Percentiles rank a stretch among this genome's conserved stretches.
phyloP scores from a whole-genome alignment of 1,140 invertebrate species.

The Zelostemma sp. region DNA sequence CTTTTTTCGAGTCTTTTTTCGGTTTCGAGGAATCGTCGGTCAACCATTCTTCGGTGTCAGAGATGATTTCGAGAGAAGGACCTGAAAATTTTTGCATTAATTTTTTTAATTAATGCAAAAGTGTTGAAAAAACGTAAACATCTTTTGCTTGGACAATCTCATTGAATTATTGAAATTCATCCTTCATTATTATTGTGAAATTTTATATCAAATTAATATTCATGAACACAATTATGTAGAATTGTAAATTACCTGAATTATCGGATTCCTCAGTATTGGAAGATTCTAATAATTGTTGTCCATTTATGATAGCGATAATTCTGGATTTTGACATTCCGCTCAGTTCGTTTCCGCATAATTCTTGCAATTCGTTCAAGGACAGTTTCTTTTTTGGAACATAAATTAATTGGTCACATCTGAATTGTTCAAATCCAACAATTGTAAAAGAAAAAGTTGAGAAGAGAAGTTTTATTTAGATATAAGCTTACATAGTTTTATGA shows the following conservation, averaged over 20 bases:
- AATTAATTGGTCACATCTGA: neutral
- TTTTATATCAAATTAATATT: too few relatives aligned
- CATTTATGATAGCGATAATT: slow-evolving; percentile 62
- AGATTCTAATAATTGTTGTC: slow-evolving; percentile 62
- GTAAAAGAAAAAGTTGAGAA: neutral
- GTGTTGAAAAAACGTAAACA: neutral
- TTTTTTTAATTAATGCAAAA: too few relatives aligned
- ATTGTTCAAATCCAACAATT: neutral
- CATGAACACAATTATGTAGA: too few relatives aligned
- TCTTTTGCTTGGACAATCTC: too few relatives aligned
- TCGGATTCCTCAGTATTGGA: slow-evolving; percentile 64
- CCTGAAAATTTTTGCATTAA: slow-evolving; percentile 37
- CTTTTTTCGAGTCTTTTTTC: slow-evolving; percentile 29
- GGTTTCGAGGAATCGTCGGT: slow-evolving; percentile 54
- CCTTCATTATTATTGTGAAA: neutral
- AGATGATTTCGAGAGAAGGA: slow-evolving; percentile 67
- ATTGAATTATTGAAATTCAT: neutral
- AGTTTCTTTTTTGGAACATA: slow-evolving; percentile 58
- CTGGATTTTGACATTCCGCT: slow-evolving; percentile 65
- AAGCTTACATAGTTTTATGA: neutral
- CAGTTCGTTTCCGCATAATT: slow-evolving; percentile 65
- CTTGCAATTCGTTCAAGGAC: slow-evolving; percentile 60
- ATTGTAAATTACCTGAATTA: slow-evolving; percentile 66
- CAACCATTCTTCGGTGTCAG: slow-evolving; percentile 66
- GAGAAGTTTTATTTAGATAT: neutral